phyloP scores from a whole-genome alignment of 2,888 invertebrate genomes.

The Hylaea fasciaria region DNA sequence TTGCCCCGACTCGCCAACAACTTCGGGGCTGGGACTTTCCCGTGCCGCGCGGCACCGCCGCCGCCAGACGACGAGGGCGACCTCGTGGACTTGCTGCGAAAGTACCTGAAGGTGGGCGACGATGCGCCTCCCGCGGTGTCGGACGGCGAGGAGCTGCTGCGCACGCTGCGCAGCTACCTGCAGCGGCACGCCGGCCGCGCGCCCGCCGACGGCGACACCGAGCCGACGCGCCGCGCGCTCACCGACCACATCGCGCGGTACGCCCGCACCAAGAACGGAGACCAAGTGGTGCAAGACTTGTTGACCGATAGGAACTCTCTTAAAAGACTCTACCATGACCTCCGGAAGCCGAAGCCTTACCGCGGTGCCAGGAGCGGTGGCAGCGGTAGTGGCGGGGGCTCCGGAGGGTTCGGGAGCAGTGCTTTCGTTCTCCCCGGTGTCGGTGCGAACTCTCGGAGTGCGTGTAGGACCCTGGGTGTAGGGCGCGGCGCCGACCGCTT shows the following conservation, averaged over 20 bases:
- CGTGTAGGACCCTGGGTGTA: slow-evolving; percentile 57
- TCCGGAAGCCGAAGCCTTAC: slow-evolving; percentile 87
- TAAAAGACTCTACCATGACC: slow-evolving; percentile 89
- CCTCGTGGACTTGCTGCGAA: slow-evolving; percentile 87
- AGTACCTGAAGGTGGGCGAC: slow-evolving; percentile 86
- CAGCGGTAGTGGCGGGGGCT: slow-evolving; percentile 66
- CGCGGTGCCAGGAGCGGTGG: slow-evolving; percentile 73
- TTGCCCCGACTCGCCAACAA: slow-evolving; percentile 53
- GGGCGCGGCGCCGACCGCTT: slow-evolving; percentile 61
- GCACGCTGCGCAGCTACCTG: slow-evolving; percentile 86
- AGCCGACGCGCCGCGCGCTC: slow-evolving; percentile 80
- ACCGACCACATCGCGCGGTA: slow-evolving; percentile 88
- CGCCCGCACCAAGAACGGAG: slow-evolving; percentile 86
- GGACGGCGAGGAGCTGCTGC: slow-evolving; percentile 87
- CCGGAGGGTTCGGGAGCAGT: slow-evolving; percentile 61
- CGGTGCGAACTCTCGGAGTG: slow-evolving; percentile 63
- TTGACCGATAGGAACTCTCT: slow-evolving; percentile 89
- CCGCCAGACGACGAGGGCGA: slow-evolving; percentile 78
- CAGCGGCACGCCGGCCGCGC: slow-evolving; percentile 70
- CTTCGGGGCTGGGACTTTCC: slow-evolving; percentile 10
- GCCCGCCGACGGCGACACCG: slow-evolving; percentile 63
- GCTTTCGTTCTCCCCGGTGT: slow-evolving; percentile 63
- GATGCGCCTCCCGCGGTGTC: slow-evolving; percentile 73
- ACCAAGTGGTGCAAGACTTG: slow-evolving; percentile 89
- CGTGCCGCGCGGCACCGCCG: slow-evolving; percentile 60